A percentile compares a stretch with the other conserved stretches of the same genome.
Evolutionary conservation across 2,797 vertebrate species (phyloP).

Genomic region (Rhincodon typus): DNA sequence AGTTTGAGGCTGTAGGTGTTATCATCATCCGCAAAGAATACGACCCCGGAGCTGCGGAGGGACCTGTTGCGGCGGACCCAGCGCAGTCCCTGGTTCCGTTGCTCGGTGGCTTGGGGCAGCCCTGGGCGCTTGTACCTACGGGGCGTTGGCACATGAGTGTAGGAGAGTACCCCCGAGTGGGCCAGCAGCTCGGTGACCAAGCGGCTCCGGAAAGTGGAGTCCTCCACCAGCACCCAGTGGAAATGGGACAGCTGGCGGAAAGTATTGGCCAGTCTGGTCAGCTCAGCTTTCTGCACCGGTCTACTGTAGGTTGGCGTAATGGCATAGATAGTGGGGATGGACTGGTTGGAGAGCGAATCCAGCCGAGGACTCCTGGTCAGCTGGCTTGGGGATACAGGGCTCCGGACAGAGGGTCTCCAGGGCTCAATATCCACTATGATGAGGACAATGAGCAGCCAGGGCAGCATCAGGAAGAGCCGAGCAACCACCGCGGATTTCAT

Average conservation of each 20-base stretch:
- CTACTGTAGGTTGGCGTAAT: constrained; percentile 93
- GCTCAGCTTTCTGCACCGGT: constrained; percentile 92
- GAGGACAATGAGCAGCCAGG: constrained; percentile 87
- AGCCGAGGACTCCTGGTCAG: constrained; percentile 45
- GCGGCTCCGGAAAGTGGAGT: constrained; percentile 74
- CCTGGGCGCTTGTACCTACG: constrained; percentile 83
- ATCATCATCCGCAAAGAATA: constrained; percentile 97
- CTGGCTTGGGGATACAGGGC: constrained; percentile 48
- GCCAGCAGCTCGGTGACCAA: constrained; percentile 81
- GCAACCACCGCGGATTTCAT: constrained; percentile 83
- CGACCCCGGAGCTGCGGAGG: constrained; percentile 60
- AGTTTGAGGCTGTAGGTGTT: constrained; percentile 98
- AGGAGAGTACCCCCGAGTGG: constrained; percentile 63
- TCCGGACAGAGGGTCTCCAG: constrained; percentile 57
- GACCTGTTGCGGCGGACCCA: constrained; percentile 79
- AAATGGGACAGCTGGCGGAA: constrained; percentile 87
- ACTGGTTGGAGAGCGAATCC: constrained; percentile 39
- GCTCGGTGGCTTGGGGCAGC: constrained; percentile 88
- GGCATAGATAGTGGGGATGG: constrained; percentile 78
- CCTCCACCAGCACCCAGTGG: constrained; percentile 94
- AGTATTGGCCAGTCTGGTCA: constrained; percentile 84
- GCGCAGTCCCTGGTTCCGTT: constrained; percentile 82
- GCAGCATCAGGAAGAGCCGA: constrained; percentile 84
- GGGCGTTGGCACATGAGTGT: constrained; percentile 86
- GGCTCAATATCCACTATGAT: constrained; percentile 86